These are phyloP conservation scores for Empis stercorea DNA, from an alignment of 2,888 invertebrate species.

Conservation along the genomic window DNA sequence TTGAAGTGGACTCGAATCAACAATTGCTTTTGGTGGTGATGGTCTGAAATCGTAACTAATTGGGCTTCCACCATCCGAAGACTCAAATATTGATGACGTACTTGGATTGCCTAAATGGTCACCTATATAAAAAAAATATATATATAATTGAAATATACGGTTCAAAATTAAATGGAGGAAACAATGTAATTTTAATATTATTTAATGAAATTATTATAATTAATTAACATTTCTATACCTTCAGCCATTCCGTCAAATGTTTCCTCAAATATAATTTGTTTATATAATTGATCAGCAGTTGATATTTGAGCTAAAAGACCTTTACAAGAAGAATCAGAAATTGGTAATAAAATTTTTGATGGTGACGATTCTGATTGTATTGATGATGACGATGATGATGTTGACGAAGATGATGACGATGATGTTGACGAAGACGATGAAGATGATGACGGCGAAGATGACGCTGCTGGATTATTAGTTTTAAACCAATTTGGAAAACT, in stretches of 20 bases:
- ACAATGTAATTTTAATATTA: too few species aligned
- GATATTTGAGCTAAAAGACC: slow-evolving; percentile 28
- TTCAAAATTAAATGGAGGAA: too few species aligned
- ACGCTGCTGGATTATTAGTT: slow-evolving; percentile 25
- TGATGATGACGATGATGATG: slow-evolving; percentile 16
- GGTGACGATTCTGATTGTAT: slow-evolving; percentile 25
- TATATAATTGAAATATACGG: background rate
- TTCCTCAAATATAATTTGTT: slow-evolving; percentile 30
- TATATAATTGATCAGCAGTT: slow-evolving; percentile 23
- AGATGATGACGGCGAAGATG: slow-evolving; percentile 15
- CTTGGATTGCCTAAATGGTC: slow-evolving; percentile 29
- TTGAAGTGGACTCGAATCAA: slow-evolving; percentile 88
- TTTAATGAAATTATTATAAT: too few species aligned
- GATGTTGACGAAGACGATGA: slow-evolving; percentile 11
- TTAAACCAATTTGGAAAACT: slow-evolving; percentile 93
- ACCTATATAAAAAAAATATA: slow-evolving; percentile 20
- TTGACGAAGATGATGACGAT: slow-evolving; percentile 27
- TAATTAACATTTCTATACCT: slow-evolving; percentile 21
- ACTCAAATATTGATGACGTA: slow-evolving; percentile 25
- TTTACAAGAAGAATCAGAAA: slow-evolving; percentile 29
- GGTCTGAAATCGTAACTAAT: slow-evolving; percentile 34
- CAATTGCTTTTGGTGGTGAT: slow-evolving; percentile 82
- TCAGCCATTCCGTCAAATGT: slow-evolving; percentile 36
- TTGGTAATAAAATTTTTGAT: background rate
- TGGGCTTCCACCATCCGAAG: slow-evolving; percentile 33